Conservation (phyloP, 2,888 invertebrate species). For the Brachyopa scutellaris region DNA sequence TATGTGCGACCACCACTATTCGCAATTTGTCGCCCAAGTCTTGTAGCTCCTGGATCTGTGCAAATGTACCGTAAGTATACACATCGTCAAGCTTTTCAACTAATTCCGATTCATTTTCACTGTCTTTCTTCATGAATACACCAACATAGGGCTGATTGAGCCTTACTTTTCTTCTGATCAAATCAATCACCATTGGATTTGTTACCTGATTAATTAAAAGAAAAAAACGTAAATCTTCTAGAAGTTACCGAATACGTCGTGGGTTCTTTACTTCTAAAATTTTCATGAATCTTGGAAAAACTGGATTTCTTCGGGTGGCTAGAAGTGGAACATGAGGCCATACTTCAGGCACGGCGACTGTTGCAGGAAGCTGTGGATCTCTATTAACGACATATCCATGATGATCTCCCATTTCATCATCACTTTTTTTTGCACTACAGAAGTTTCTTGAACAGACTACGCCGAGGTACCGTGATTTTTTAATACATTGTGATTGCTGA, state of each 20-base stretch:
- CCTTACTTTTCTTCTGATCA: slow-evolving; percentile 96
- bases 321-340: slow-evolving; percentile 98
- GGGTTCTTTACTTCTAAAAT: slow-evolving; percentile 94
- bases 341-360: slow-evolving; percentile 96
- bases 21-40: slow-evolving; percentile 95
- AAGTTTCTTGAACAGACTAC: slow-evolving; percentile 72
- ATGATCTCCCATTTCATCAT: slow-evolving; percentile 72
- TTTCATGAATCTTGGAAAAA: slow-evolving; percentile 99
- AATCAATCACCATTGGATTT: slow-evolving; percentile 92
- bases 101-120: slow-evolving; percentile 93
- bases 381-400: slow-evolving; percentile 74
- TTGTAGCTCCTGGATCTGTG: slow-evolving; percentile 98
- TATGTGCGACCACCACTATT: slow-evolving; percentile 96
- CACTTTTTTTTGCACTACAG: slow-evolving; percentile 73
- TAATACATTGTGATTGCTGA: slow-evolving; percentile 13
- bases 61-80: slow-evolving; percentile 96
- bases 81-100: slow-evolving; percentile 93
- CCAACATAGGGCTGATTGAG: slow-evolving; percentile 98
- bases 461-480: slow-evolving; percentile 22
- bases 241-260: neutral
- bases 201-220: slow-evolving; percentile 85
- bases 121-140: slow-evolving; percentile 95
- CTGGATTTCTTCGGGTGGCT: slow-evolving; percentile 95
- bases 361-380: slow-evolving; percentile 86
- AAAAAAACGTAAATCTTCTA: slow-evolving; percentile 5